Evolutionary conservation across 2,797 vertebrate species (phyloP).

Genomic region (Nannoperca obscura): DNA sequence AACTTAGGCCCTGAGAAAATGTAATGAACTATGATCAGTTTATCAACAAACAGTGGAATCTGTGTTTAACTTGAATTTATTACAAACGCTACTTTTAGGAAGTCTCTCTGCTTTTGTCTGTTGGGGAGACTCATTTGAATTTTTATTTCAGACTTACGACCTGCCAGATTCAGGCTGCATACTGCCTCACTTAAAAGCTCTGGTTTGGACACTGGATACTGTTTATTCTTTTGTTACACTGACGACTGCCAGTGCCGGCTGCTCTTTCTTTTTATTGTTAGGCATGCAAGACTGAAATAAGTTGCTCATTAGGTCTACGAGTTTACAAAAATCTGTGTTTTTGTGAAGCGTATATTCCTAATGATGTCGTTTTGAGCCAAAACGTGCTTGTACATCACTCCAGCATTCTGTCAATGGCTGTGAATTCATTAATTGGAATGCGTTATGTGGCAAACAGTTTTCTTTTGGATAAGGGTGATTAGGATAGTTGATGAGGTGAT

Average conservation of each 20-base stretch:
- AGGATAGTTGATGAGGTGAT: slow-evolving; percentile 78
- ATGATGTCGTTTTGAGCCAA: slow-evolving; percentile 49
- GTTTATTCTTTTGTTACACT: slow-evolving; percentile 56
- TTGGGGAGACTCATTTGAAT: slow-evolving; percentile 60
- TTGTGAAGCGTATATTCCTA: slow-evolving; percentile 20
- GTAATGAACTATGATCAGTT: slow-evolving; percentile 42
- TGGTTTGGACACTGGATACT: slow-evolving; percentile 40
- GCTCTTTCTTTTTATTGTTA: slow-evolving; percentile 44
- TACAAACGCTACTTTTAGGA: slow-evolving; percentile 45
- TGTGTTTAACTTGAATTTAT: slow-evolving; percentile 54
- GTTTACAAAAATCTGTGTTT: slow-evolving; percentile 38
- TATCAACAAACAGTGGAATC: slow-evolving; percentile 36
- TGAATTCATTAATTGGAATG: slow-evolving; percentile 66
- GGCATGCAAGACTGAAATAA: slow-evolving; percentile 37
- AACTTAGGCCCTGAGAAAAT: slow-evolving; percentile 17
- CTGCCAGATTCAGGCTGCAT: slow-evolving; percentile 59
- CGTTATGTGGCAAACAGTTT: slow-evolving; percentile 65
- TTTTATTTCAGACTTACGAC: slow-evolving; percentile 69
- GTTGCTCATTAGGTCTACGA: slow-evolving; percentile 46
- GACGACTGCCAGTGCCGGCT: slow-evolving; percentile 32
- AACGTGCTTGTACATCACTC: slow-evolving; percentile 52
- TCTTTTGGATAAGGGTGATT: slow-evolving; percentile 75
- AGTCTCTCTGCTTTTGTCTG: slow-evolving; percentile 45
- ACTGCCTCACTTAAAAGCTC: slow-evolving; percentile 57
- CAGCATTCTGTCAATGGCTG: slow-evolving; percentile 58